A percentile compares a stretch with the other conserved stretches of the same genome.
These are phyloP conservation scores for Butorides virescens DNA, from an alignment of 2,113 vertebrate genomes.

Conservation along the genomic window DNA sequence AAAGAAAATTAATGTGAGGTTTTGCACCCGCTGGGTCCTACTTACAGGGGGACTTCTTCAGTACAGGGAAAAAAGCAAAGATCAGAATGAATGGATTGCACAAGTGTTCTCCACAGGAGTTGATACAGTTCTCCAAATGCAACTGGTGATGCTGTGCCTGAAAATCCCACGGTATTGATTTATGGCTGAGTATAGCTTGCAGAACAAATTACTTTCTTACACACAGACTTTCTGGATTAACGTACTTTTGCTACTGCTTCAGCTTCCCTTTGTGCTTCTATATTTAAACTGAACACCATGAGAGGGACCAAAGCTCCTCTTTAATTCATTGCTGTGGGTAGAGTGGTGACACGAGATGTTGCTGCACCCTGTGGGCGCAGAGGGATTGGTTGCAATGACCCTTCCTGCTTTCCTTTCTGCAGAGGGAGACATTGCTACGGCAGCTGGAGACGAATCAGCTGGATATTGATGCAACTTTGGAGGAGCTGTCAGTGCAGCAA, in stretches of 20 bases:
- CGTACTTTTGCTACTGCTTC: neutral
- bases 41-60: neutral
- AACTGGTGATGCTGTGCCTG: neutral
- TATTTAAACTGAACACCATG: neutral
- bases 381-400: slow-evolving; percentile 11
- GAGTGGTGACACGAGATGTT: slow-evolving; percentile 25
- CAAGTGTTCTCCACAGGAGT: neutral
- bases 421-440: slow-evolving; percentile 94
- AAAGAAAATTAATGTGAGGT: neutral
- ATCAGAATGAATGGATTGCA: neutral
- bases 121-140: neutral
- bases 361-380: neutral
- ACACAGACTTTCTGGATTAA: neutral
- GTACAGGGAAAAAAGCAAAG: neutral
- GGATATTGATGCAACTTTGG: slow-evolving; percentile 95
- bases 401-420: slow-evolving; percentile 29
- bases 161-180: neutral
- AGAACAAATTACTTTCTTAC: neutral
- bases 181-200: neutral
- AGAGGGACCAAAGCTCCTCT: neutral
- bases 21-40: neutral
- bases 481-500: slow-evolving; percentile 94
- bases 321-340: neutral
- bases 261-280: neutral
- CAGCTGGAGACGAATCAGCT: slow-evolving; percentile 98